phyloP scores from a whole-genome alignment of 2,888 invertebrate genomes.

The Priocnemis perturbator region DNA sequence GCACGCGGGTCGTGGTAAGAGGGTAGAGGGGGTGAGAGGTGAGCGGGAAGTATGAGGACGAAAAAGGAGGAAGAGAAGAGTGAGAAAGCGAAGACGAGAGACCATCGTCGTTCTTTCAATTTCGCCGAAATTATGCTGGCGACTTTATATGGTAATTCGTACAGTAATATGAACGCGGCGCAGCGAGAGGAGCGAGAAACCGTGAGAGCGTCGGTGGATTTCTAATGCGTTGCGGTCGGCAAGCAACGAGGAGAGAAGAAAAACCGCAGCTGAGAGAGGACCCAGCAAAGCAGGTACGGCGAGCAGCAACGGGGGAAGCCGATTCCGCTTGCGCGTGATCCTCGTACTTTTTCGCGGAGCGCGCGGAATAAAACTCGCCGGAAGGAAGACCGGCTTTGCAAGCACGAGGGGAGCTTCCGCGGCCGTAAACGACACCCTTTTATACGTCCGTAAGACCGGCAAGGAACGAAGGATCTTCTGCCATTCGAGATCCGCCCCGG shows the following conservation, averaged over 20 bases:
- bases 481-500: neutral
- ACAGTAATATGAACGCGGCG: too few species aligned
- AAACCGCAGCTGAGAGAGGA: neutral
- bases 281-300: neutral
- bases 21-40: too few species aligned
- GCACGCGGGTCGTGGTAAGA: too few species aligned
- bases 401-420: constrained; percentile 28
- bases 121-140: too few species aligned
- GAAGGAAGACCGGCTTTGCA: constrained; percentile 30
- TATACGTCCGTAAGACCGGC: constrained; percentile 3
- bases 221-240: too few species aligned
- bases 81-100: neutral
- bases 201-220: too few species aligned
- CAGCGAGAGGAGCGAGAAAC: too few species aligned
- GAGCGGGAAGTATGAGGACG: neutral
- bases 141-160: too few species aligned
- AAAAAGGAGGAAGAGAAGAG: neutral
- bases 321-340: constrained; percentile 34
- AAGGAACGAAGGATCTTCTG: neutral
- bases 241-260: too few species aligned
- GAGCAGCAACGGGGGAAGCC: constrained; percentile 18
- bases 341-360: constrained; percentile 36
- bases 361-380: constrained; percentile 29
- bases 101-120: neutral
- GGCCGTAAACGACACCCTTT: constrained; percentile 28